Evolutionary conservation across 2,888 invertebrate species (phyloP), one percentile per base, ranked within the genome.

Genomic region (Ariolimax columbianus): DNA sequence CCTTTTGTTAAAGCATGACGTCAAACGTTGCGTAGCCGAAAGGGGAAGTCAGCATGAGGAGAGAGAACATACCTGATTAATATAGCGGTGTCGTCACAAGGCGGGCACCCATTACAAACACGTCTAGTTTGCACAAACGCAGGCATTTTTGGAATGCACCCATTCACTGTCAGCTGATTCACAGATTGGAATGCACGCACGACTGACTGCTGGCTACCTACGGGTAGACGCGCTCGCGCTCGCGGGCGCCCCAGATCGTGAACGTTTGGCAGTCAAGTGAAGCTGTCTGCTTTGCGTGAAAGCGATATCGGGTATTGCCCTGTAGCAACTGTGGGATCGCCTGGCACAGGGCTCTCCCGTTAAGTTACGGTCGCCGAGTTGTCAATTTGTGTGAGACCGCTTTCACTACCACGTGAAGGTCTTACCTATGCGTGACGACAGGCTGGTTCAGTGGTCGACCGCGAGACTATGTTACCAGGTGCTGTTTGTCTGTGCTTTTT

Each of bases 111-210:
- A n/a, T n/a, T n/a, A n/a, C n/a, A n/a, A 47, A 47, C 47, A 47
- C 47, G 9, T 9, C 6, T 47, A 6, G 47, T 47, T 47, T 47
- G 47, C 14, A 47, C 47, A 33, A 6, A 77, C 1, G 14, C n/a
- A 36, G 70, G 40, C 70, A 14, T 36, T 55, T 38, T 55, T 26
- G 43, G 66, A 43, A 30, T 66, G 79, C 79, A 79, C 68, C 43
- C 66, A 63, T 66, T 79, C 63, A 79, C 79, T 68, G 59, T 36
- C 36, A 26, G 63, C 66, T 79, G 79, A 79, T 79, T 79, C 79
- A 79, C 79, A 43, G 79, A 66, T 66, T 40, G 79, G 66, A 66
- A 79, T 79, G 79, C 79, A 79, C 79, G 43, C 66, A 79, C 79
- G 36, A 43, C 38, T 33, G 38, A 23, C 51, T n/a, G 19, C 59